Conservation (phyloP, 2,797 vertebrate genomes). For the Tapirus indicus region DNA sequence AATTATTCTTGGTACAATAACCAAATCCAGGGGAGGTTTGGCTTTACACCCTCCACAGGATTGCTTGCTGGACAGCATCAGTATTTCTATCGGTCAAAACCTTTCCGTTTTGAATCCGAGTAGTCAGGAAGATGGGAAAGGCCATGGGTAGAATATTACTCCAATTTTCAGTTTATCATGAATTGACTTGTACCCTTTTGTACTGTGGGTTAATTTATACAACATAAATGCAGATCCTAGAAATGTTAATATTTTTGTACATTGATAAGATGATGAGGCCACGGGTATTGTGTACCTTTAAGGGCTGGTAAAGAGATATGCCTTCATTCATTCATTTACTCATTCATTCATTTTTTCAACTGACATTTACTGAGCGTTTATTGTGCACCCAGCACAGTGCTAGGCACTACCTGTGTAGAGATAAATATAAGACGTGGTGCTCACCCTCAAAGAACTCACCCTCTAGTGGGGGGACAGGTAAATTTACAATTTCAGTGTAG, state of each 20-base stretch:
- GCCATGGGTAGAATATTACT: neutral
- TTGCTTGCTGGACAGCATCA: slow-evolving; percentile 33
- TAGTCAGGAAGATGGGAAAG: slow-evolving; percentile 44
- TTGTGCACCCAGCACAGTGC: neutral
- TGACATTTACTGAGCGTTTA: neutral
- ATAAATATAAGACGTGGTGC: neutral
- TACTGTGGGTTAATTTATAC: neutral
- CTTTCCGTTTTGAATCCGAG: slow-evolving; percentile 46
- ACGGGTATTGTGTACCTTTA: neutral
- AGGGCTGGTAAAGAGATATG: neutral
- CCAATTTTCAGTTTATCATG: slow-evolving; percentile 27
- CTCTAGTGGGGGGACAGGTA: neutral
- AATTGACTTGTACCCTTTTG: neutral
- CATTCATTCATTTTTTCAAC: neutral
- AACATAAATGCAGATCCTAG: neutral
- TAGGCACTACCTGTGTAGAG: neutral
- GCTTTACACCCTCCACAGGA: slow-evolving; percentile 53
- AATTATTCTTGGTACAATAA: slow-evolving; percentile 69
- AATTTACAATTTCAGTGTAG: neutral
- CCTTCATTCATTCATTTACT: neutral
- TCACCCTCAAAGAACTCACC: neutral
- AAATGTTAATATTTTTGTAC: slow-evolving; percentile 34
- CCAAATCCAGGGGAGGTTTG: slow-evolving; percentile 67
- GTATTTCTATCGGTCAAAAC: slow-evolving; percentile 51
- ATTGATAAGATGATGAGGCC: neutral